Evolutionary conservation across 30 jellyfish, hydroid and myxozoan species (phyloP).

Genomic region (Morbakka virulenta): DNA sequence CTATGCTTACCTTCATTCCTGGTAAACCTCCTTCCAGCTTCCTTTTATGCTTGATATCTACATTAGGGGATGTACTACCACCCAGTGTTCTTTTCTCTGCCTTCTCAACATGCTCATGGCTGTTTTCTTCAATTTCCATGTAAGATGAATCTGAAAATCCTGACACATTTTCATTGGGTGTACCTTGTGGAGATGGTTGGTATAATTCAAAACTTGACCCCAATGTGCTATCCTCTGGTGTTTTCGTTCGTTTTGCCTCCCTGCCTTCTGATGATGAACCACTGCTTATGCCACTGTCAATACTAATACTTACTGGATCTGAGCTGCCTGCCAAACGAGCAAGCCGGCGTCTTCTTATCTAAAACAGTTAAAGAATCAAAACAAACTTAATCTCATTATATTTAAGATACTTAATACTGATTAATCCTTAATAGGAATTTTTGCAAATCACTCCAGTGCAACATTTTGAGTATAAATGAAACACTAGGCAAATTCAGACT

Average conservation of each 20-base stretch:
- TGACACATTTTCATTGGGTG: background rate
- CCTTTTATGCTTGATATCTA: background rate
- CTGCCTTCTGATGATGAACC: background rate
- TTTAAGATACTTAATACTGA: no score
- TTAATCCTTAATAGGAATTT: no score
- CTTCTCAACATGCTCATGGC: background rate
- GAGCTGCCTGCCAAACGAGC: background rate
- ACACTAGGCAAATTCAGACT: no score
- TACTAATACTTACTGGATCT: background rate
- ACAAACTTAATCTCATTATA: no score
- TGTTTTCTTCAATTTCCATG: background rate
- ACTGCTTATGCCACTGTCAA: background rate
- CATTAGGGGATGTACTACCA: background rate
- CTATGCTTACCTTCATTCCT: background rate
- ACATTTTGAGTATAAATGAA: no score
- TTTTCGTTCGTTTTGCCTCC: background rate
- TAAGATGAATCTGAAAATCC: background rate
- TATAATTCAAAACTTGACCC: background rate
- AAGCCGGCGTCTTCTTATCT: background rate
- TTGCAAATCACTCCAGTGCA: no score
- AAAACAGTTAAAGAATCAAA: background rate
- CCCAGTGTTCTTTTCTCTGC: background rate
- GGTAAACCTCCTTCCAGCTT: background rate
- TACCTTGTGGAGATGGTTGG: background rate
- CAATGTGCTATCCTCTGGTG: background rate